phyloP scores from a whole-genome alignment of 2,113 vertebrate species.

The Albula glossodonta region DNA sequence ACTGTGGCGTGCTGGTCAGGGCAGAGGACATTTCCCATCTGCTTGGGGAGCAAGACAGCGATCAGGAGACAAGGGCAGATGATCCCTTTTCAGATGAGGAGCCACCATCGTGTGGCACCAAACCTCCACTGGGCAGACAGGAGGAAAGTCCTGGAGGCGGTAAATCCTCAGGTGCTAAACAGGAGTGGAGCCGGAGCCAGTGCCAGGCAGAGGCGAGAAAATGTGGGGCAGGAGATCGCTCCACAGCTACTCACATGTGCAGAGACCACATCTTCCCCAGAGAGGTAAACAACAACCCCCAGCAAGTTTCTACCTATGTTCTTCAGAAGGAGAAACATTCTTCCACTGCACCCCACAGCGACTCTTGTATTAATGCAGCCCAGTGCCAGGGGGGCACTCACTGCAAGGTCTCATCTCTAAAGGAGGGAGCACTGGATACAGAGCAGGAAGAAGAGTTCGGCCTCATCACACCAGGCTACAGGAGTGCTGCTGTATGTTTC shows the following conservation, averaged over 20 bases:
- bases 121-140: constrained; percentile 12
- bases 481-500: neutral
- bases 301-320: neutral
- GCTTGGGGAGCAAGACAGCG: constrained; percentile 14
- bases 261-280: neutral
- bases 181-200: neutral
- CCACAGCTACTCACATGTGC: constrained; percentile 21
- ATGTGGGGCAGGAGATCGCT: neutral
- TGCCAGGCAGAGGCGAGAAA: neutral
- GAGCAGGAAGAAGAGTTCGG: neutral
- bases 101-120: neutral
- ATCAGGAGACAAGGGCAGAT: constrained; percentile 29
- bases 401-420: neutral
- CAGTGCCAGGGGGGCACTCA: neutral
- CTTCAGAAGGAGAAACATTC: neutral
- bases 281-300: constrained; percentile 28
- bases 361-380: neutral
- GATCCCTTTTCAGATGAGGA: constrained; percentile 47
- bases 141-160: neutral
- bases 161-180: constrained; percentile 30
- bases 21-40: constrained; percentile 56
- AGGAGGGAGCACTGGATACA: neutral
- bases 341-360: neutral
- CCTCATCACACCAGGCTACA: neutral
- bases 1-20: constrained; percentile 58